phyloP scores from a whole-genome alignment of 2,113 vertebrate genomes.

The Microcebus jonahi region DNA sequence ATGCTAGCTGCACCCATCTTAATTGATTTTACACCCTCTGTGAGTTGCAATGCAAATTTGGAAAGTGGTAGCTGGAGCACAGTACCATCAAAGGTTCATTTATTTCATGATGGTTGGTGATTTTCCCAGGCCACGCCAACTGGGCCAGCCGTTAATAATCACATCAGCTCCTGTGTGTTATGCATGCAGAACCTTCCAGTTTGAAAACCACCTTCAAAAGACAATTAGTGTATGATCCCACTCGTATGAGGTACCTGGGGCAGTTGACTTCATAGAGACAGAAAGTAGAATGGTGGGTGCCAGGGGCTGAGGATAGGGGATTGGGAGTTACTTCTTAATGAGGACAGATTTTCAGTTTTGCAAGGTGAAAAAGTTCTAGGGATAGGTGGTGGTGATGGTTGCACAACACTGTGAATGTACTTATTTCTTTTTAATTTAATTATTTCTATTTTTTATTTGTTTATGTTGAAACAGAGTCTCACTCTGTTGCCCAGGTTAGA shows the following conservation, averaged over 20 bases:
- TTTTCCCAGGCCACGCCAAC: background rate
- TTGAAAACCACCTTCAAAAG: background rate
- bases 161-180: rapidly evolving
- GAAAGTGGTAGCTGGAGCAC: background rate
- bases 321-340: background rate
- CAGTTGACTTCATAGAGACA: background rate
- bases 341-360: background rate
- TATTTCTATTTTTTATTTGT: no score
- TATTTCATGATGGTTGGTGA: background rate
- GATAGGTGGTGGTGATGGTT: no score
- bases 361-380: background rate
- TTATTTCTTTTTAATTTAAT: no score
- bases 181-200: no score
- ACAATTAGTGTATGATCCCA: background rate
- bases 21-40: background rate
- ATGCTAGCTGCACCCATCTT: background rate
- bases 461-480: no score
- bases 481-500: no score
- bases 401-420: background rate
- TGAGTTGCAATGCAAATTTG: background rate
- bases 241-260: background rate
- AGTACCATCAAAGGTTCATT: background rate
- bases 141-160: rapidly evolving
- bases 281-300: background rate
- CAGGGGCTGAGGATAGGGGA: background rate